Evolutionary conservation across 2,888 invertebrate species (phyloP).

Genomic region (Drosophila diplacantha): DNA sequence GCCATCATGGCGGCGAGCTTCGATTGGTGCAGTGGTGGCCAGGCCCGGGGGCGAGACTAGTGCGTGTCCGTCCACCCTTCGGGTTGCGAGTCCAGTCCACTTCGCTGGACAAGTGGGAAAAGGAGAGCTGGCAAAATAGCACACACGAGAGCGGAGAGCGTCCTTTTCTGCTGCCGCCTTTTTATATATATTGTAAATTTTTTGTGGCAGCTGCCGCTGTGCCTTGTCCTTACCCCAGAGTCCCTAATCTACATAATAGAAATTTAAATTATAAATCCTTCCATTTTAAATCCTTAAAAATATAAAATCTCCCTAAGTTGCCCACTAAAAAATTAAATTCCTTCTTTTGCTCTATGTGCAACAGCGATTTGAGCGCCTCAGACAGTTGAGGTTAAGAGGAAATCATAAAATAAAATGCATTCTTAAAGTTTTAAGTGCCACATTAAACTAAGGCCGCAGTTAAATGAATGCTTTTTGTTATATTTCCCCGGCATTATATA

Average conservation of each 20-base stretch:
- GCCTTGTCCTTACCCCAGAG: slow-evolving; percentile 2
- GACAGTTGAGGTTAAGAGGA: neutral
- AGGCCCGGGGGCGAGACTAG: slow-evolving; percentile 52
- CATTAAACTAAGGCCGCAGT: slow-evolving; percentile 2
- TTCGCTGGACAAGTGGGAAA: slow-evolving; percentile 23
- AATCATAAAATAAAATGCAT: slow-evolving; percentile 5
- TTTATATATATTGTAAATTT: slow-evolving; percentile 16
- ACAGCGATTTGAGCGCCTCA: neutral
- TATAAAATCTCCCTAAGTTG: neutral
- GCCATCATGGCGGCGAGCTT: slow-evolving; percentile 57
- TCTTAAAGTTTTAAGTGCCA: slow-evolving; percentile 1
- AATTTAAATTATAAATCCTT: neutral
- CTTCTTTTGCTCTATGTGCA: too few species aligned
- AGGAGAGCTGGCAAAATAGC: slow-evolving; percentile 29
- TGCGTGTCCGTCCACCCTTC: slow-evolving; percentile 51
- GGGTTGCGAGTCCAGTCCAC: slow-evolving; percentile 9
- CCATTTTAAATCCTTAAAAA: neutral
- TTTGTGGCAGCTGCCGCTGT: slow-evolving; percentile 40
- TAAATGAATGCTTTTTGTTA: slow-evolving; percentile 2
- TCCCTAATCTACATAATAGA: neutral
- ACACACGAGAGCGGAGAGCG: slow-evolving; percentile 25
- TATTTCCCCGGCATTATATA: neutral
- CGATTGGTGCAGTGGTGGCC: slow-evolving; percentile 61
- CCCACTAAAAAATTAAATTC: neutral
- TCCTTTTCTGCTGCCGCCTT: slow-evolving; percentile 24